These are phyloP conservation scores for Datnioides undecimradiatus DNA, from an alignment of 2,113 vertebrate genomes.

Conservation along the genomic window DNA sequence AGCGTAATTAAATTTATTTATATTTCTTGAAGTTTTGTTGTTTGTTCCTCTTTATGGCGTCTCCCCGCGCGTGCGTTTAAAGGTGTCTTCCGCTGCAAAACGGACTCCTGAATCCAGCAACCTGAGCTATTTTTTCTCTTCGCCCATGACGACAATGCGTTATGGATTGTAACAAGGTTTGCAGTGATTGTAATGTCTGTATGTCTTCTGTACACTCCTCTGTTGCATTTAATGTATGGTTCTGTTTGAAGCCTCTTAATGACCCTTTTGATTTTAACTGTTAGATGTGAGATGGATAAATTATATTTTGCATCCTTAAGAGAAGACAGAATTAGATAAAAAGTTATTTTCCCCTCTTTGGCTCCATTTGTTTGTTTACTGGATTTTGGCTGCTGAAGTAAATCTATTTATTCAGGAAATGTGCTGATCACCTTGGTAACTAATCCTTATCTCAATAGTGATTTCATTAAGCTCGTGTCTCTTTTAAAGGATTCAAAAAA, in stretches of 20 bases:
- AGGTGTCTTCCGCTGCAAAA: neutral
- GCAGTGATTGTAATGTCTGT: neutral
- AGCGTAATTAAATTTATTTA: neutral
- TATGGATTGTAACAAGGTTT: neutral
- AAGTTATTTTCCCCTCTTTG: neutral
- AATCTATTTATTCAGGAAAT: neutral
- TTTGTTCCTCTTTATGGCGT: neutral
- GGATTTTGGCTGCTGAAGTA: neutral
- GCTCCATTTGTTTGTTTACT: neutral
- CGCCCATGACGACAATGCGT: neutral
- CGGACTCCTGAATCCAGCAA: neutral
- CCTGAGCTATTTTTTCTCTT: neutral
- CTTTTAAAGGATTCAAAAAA: neutral
- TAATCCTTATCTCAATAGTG: conserved; percentile 4
- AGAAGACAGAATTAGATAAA: neutral
- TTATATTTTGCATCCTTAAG: neutral
- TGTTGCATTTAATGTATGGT: neutral
- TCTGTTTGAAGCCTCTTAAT: neutral
- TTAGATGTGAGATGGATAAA: neutral
- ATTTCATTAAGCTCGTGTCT: neutral
- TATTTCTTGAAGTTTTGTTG: neutral
- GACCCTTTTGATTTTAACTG: neutral
- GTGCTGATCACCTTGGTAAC: neutral
- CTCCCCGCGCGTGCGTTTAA: neutral
- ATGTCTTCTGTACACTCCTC: neutral